Evolutionary conservation across 2,797 vertebrate genomes (phyloP).

Genomic region (Enteromius trimaculatus): DNA sequence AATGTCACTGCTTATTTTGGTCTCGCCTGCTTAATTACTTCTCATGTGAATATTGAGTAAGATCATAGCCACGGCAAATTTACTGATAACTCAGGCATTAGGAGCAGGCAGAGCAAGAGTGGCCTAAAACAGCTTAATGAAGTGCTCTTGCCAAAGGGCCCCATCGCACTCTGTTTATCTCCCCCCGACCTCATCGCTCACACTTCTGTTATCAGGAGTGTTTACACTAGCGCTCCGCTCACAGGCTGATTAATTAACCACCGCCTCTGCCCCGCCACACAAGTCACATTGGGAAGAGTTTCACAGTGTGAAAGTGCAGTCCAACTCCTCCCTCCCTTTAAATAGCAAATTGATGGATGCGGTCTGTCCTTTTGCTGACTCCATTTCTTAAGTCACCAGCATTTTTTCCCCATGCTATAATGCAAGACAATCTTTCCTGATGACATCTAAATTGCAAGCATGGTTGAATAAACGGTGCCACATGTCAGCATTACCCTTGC

Average conservation of each 20-base stretch:
- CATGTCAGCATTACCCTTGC: slow-evolving; percentile 17
- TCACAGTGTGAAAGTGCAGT: slow-evolving; percentile 39
- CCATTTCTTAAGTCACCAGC: slow-evolving; percentile 30
- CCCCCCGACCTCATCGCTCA: slow-evolving; percentile 54
- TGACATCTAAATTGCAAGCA: slow-evolving; percentile 52
- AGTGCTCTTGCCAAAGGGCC: slow-evolving; percentile 71
- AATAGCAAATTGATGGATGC: slow-evolving; percentile 52
- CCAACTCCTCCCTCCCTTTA: slow-evolving; percentile 31
- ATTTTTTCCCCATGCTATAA: slow-evolving; percentile 29
- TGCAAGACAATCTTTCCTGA: slow-evolving; percentile 41
- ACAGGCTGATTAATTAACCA: slow-evolving; percentile 71
- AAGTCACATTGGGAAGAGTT: slow-evolving; percentile 46
- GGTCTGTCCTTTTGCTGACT: slow-evolving; percentile 47
- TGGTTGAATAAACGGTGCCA: slow-evolving; percentile 27
- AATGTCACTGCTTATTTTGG: slow-evolving; percentile 48
- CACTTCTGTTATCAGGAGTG: slow-evolving; percentile 68
- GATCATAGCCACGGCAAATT: slow-evolving; percentile 61
- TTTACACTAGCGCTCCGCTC: slow-evolving; percentile 66
- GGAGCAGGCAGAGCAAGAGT: slow-evolving; percentile 63
- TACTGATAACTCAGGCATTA: slow-evolving; percentile 63
- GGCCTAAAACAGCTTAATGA: slow-evolving; percentile 71
- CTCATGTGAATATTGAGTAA: slow-evolving; percentile 60
- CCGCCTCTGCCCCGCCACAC: slow-evolving; percentile 15
- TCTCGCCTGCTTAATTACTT: slow-evolving; percentile 62
- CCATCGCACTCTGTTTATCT: slow-evolving; percentile 68